Conservation (phyloP, 1,140 invertebrate species). For the Muscidifurax raptorellus region DNA sequence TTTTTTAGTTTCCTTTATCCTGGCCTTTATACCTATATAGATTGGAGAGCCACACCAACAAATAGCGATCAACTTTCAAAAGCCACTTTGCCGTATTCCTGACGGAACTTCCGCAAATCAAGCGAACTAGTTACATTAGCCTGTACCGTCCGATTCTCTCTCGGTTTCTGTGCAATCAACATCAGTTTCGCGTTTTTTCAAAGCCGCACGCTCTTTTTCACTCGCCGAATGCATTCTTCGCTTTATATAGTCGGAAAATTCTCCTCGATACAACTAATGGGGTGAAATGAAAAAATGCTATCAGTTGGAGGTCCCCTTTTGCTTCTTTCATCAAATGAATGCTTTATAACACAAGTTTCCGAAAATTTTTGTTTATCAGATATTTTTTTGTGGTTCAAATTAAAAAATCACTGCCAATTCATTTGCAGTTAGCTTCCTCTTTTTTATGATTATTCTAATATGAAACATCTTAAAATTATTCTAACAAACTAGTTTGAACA, state of each 20-base stretch:
- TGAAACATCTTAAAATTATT: no score
- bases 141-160: background rate
- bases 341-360: no score
- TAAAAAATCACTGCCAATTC: no score
- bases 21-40: background rate
- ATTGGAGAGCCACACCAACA: background rate
- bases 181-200: background rate
- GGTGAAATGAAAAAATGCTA: background rate
- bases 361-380: no score
- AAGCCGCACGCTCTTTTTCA: background rate
- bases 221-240: background rate
- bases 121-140: background rate
- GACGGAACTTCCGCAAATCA: background rate
- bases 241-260: background rate
- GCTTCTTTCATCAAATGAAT: no score
- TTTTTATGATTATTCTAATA: no score
- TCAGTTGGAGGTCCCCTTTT: background rate
- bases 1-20: background rate
- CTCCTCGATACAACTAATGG: no score
- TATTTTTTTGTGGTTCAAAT: no score
- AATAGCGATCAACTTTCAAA: slow-evolving; percentile 2
- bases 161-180: background rate
- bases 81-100: background rate
- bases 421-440: no score
- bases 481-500: no score